Evolutionary conservation across 2,113 vertebrate species (phyloP).

Genomic region (Panthera tigris): DNA sequence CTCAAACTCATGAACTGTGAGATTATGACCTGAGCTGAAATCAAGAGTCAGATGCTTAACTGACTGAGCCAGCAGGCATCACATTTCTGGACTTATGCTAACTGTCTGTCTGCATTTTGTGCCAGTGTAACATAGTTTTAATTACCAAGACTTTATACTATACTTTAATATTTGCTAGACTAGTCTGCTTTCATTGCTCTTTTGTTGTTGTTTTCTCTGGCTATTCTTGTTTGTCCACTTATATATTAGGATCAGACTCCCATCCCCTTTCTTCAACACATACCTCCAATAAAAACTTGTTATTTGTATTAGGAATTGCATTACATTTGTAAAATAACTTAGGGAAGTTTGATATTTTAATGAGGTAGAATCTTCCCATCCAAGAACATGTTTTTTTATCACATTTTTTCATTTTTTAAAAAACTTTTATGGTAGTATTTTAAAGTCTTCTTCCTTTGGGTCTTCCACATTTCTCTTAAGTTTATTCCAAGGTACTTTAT

Average conservation of each 20-base stretch:
- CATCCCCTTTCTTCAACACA: neutral
- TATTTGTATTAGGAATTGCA: neutral
- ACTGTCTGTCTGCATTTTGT: neutral
- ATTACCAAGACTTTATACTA: neutral
- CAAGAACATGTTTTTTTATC: neutral
- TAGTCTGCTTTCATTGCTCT: neutral
- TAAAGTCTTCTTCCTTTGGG: neutral
- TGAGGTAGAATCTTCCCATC: neutral
- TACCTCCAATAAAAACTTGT: neutral
- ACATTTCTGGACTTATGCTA: neutral
- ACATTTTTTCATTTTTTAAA: neutral
- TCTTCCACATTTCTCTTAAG: neutral
- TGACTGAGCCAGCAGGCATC: no score
- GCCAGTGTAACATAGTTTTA: neutral
- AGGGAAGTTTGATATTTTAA: neutral
- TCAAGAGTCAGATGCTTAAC: no score
- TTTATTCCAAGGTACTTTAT: slow-evolving; percentile 2
- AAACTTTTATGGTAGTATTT: neutral
- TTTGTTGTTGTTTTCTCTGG: neutral
- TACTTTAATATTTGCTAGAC: neutral
- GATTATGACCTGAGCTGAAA: no score
- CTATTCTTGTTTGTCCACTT: neutral
- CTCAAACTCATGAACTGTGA: no score
- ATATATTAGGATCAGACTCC: neutral
- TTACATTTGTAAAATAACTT: slow-evolving; percentile 16